Evolutionary conservation across 2,888 invertebrate species (phyloP).

Genomic region (Brachylomia viminalis): DNA sequence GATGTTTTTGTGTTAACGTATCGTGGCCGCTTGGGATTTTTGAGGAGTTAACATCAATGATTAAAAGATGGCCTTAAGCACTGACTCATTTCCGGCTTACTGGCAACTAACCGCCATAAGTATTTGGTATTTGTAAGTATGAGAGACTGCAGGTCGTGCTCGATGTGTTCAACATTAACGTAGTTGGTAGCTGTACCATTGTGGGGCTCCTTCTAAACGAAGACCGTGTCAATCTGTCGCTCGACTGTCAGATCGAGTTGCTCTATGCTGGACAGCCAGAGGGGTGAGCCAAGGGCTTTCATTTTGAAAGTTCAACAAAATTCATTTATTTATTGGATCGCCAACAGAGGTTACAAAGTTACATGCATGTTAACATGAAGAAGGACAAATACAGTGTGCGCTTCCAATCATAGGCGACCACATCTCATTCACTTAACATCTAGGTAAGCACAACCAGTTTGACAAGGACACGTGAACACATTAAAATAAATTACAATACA

Average conservation of each 20-base stretch:
- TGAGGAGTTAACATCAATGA: background rate
- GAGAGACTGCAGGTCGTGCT: background rate
- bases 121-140: background rate
- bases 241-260: background rate
- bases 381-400: no score
- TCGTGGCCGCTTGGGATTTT: background rate
- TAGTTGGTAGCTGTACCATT: background rate
- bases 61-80: background rate
- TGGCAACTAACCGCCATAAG: background rate
- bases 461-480: no score
- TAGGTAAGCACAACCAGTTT: no score
- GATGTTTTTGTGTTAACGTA: background rate
- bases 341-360: no score
- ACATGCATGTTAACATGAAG: no score
- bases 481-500: no score
- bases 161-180: background rate
- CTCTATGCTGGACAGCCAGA: no score
- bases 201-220: background rate
- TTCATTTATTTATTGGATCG: no score
- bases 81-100: constrained; percentile 22
- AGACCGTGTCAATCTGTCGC: background rate
- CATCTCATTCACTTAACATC: no score
- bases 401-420: no score
- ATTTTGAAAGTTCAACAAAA: no score
- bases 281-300: no score